Percentiles rank a stretch among this genome's conserved stretches.
Conservation (phyloP, 2,797 vertebrate species). For the Tarsius wallacei region DNA sequence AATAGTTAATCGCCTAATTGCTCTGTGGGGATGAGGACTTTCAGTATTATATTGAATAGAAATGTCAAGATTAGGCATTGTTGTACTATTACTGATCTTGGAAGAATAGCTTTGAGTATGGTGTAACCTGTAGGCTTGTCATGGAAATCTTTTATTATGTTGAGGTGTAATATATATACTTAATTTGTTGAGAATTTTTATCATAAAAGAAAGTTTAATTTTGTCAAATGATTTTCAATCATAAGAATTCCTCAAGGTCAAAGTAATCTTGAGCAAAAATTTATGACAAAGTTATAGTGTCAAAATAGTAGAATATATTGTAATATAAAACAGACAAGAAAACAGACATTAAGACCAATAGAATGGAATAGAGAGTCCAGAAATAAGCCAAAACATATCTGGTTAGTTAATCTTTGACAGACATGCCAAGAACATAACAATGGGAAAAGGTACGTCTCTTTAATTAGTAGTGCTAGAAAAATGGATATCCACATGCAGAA, state of each 20-base stretch:
- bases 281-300: background rate
- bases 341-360: too few species aligned
- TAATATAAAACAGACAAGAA: background rate
- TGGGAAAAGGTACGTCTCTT: too few species aligned
- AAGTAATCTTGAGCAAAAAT: background rate
- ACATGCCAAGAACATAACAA: background rate
- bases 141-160: background rate
- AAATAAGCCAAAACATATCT: background rate
- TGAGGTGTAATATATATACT: background rate
- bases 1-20: background rate
- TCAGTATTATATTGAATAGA: background rate
- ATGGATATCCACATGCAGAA: background rate
- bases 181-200: background rate
- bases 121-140: background rate
- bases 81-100: background rate
- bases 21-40: background rate
- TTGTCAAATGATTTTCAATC: background rate
- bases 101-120: background rate
- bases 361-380: too few species aligned
- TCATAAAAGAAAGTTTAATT: background rate
- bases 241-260: background rate
- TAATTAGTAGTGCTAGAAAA: background rate
- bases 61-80: background rate
- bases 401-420: background rate
- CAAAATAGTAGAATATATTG: background rate